Evolutionary conservation across 2,888 invertebrate genomes (phyloP).

Genomic region (Amblyjoppa proteus): DNA sequence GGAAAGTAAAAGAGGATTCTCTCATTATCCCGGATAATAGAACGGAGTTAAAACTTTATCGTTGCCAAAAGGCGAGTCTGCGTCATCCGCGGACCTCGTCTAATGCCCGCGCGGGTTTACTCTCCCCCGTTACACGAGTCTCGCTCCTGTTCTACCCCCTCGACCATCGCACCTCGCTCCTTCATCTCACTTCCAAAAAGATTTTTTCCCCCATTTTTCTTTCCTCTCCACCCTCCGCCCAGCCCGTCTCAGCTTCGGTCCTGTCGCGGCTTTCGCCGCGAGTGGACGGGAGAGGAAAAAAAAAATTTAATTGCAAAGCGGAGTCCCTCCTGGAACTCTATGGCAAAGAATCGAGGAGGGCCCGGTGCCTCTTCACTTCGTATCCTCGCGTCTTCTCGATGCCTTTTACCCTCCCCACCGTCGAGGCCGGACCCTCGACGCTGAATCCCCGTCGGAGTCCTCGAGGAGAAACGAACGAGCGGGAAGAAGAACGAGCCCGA

Average conservation of each 20-base stretch:
- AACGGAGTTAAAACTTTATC: constrained; percentile 64
- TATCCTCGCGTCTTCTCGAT: constrained; percentile 42
- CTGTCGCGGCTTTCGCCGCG: constrained; percentile 27
- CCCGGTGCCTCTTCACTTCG: constrained; percentile 39
- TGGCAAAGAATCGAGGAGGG: constrained; percentile 24
- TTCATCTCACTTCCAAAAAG: constrained; percentile 49
- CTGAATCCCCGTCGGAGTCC: constrained; percentile 71
- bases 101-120: constrained; percentile 30
- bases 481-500: constrained; percentile 43
- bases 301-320: constrained; percentile 64
- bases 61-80: constrained; percentile 52
- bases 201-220: constrained; percentile 19
- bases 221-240: constrained; percentile 11
- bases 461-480: constrained; percentile 70
- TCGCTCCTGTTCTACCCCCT: constrained; percentile 28
- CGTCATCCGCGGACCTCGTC: constrained; percentile 39
- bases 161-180: background rate
- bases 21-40: constrained; percentile 66
- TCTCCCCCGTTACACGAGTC: constrained; percentile 51
- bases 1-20: constrained; percentile 53
- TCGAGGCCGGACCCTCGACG: constrained; percentile 52
- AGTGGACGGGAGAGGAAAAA: constrained; percentile 25
- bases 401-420: constrained; percentile 47
- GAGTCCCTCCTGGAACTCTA: constrained; percentile 15
- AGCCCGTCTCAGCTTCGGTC: constrained; percentile 1